phyloP scores from a whole-genome alignment of 2,797 vertebrate species.

The Scarus forsteni region DNA sequence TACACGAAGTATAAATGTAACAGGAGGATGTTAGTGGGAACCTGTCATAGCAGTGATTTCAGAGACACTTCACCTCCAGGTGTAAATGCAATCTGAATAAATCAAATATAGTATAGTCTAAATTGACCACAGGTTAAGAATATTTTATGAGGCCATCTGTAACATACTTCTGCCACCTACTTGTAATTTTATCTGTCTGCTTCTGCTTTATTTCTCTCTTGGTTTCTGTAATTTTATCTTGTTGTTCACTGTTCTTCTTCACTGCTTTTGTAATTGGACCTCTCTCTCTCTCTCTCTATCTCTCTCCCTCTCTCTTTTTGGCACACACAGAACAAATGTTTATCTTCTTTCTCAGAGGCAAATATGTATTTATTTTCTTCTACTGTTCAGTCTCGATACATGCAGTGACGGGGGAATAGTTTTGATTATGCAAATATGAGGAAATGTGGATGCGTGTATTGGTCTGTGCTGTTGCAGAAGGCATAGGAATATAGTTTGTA shows the following conservation, averaged over 20 bases:
- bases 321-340: constrained; percentile 27
- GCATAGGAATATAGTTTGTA: not conserved
- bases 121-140: constrained; percentile 26
- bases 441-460: constrained; percentile 8
- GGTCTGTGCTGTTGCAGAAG: not conserved
- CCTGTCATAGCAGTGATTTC: constrained; percentile 28
- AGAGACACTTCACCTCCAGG: constrained; percentile 42
- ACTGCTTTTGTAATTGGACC: constrained; percentile 11
- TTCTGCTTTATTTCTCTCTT: constrained; percentile 16
- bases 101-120: constrained; percentile 29
- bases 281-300: constrained; percentile 5
- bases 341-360: constrained; percentile 28
- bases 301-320: constrained; percentile 2
- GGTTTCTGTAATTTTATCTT: constrained; percentile 8
- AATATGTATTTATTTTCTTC: constrained; percentile 29
- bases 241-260: constrained; percentile 3
- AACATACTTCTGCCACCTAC: constrained; percentile 11
- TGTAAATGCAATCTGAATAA: constrained; percentile 54
- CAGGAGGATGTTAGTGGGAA: constrained; percentile 13
- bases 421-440: constrained; percentile 35
- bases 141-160: constrained; percentile 36
- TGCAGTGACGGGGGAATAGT: constrained; percentile 27
- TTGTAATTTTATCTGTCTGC: constrained; percentile 18
- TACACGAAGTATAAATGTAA: constrained; percentile 26
- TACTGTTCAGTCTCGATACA: constrained; percentile 33